Base-by-base conservation (phyloP, 2,797 vertebrate genomes). In the Helarctos malayanus region DNA sequence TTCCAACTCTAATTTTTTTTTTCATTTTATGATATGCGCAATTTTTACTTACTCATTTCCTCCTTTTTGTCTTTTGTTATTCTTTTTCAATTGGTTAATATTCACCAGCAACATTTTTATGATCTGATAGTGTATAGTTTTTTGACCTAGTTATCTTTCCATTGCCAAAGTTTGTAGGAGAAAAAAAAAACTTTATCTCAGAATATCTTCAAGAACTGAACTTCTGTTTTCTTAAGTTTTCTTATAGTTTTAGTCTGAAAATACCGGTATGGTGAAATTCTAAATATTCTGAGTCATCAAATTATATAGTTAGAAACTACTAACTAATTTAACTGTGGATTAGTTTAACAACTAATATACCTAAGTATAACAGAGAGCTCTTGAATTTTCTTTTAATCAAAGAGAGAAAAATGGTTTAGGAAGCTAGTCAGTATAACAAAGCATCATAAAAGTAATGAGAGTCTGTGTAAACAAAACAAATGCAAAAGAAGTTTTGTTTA, bases 301-400 rank as follows among this genome's bases (percentile, higher is more conserved):
- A 91, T 97, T 98, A 84, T 96, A 75, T n/a, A 38, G 89, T 83
- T 85, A 96, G 79, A 98, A 96, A 9, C 1, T 95, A 95, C 90
- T 94, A 97, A 96, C 93, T 97, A 97, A 76, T 81, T 96, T 97
- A 97, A 97, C 95, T 96, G 88, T 97, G 95, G 96, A 98, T 79
- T 97, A 82, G 41, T 89, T 84, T 63, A 63, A 32, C 61, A 63
- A 63, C 61, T 63, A 32, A 63, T 63, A 32, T 91, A 97, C 93
- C 95, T 97, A 98, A 98, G 98, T 49, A 90, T 95, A 97, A 98
- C 94, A 97, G 97, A 95, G 97, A 94, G 86, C 63, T 97, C 97
- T 98, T 98, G 97, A 89, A 82, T 93, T 85, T 97, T 96, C 97
- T 97, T 91, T 98, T 98, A 98, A 98, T 98, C 83, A 98, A 98